Evolutionary conservation across 1,140 invertebrate genomes (phyloP).

Genomic region (Drosophila trapezifrons): DNA sequence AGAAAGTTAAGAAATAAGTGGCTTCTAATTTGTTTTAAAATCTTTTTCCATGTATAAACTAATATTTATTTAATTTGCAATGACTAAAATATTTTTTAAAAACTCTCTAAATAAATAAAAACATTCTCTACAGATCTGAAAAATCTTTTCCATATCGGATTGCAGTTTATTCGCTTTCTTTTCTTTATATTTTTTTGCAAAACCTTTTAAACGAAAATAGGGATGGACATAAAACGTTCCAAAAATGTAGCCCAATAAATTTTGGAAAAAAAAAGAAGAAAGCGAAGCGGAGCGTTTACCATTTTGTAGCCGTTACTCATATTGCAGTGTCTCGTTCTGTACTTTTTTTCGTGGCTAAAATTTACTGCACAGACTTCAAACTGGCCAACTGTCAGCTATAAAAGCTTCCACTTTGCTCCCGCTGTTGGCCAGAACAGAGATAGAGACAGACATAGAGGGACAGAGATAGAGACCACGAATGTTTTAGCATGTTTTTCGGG

Average conservation of each 20-base stretch:
- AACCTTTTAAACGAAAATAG: not conserved
- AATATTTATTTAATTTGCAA: too few species aligned
- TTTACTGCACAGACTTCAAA: constrained; percentile 59
- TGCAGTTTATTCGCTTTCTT: not conserved
- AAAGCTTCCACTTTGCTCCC: constrained; percentile 50
- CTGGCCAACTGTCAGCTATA: constrained; percentile 55
- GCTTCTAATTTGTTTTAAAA: too few species aligned
- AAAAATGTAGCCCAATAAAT: constrained; percentile 67
- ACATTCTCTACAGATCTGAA: not conserved
- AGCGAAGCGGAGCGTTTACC: constrained; percentile 2
- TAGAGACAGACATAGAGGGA: not conserved
- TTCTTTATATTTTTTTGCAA: not conserved
- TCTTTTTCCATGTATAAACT: too few species aligned
- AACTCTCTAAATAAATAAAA: not conserved
- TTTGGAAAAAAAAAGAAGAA: constrained; percentile 27
- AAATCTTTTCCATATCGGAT: not conserved
- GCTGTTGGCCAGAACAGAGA: constrained; percentile 3
- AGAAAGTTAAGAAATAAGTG: too few species aligned
- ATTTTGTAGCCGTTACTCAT: constrained; percentile 33
- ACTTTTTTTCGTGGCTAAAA: constrained; percentile 24
- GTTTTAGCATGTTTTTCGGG: constrained; percentile 55
- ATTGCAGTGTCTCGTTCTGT: constrained; percentile 18
- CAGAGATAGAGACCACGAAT: constrained; percentile 30
- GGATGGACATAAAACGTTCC: constrained; percentile 48
- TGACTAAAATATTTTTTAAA: not conserved